Conservation (phyloP, 2,113 vertebrate species). For the Spea bombifrons region DNA sequence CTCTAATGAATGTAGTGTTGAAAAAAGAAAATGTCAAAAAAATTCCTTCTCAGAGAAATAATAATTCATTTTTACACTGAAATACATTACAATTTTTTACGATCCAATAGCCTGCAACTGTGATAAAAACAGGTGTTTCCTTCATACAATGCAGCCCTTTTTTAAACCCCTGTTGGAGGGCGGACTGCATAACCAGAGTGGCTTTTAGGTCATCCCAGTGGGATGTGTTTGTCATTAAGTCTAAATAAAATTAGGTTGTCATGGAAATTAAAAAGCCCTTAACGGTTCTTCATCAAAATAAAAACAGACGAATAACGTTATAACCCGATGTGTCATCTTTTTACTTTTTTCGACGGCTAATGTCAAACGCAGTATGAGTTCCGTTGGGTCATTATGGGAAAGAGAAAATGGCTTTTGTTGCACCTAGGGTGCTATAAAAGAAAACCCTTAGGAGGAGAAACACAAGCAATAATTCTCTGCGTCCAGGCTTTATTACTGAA, state of each 20-base stretch:
- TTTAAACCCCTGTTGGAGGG: background rate
- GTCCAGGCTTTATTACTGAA: background rate
- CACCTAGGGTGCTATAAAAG: background rate
- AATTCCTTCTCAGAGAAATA: no score
- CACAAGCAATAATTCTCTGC: background rate
- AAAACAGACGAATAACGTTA: background rate
- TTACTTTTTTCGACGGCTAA: background rate
- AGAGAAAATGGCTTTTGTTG: background rate
- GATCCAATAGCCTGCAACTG: background rate
- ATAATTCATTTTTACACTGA: background rate
- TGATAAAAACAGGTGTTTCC: slow-evolving; percentile 26
- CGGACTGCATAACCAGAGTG: background rate
- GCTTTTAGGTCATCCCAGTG: background rate
- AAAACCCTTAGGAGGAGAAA: background rate
- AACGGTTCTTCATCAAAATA: background rate
- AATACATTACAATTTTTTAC: background rate
- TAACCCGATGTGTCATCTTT: no score
- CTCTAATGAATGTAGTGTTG: no score
- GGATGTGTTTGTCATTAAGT: background rate
- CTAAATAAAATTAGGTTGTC: slow-evolving; percentile 4
- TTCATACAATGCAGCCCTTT: background rate
- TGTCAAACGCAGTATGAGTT: background rate
- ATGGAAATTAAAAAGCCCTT: background rate
- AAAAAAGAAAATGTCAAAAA: no score
- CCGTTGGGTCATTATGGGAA: background rate